Percentiles rank a stretch among this genome's conserved stretches.
Evolutionary conservation across 2,797 vertebrate species (phyloP).

Genomic region (Pangasius krempfi): DNA sequence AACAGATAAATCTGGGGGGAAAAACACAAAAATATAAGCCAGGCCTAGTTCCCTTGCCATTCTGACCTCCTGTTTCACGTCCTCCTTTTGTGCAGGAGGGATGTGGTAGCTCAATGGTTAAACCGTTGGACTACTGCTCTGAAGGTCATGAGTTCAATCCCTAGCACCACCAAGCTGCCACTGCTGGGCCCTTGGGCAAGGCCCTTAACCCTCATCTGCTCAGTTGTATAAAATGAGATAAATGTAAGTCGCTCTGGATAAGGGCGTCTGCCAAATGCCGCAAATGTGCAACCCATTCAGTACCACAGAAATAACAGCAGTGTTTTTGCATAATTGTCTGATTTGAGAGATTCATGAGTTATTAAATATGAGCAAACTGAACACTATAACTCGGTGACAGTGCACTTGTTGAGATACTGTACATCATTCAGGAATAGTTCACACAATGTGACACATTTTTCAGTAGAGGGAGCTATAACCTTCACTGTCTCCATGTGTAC

Average conservation of each 20-base stretch:
- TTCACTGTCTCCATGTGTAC: background rate
- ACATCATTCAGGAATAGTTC: background rate
- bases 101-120: too few relatives aligned
- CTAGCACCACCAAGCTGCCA: too few relatives aligned
- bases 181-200: too few relatives aligned
- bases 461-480: constrained; percentile 23
- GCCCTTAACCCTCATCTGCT: too few relatives aligned
- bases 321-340: background rate
- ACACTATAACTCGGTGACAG: background rate
- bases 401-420: background rate
- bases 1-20: background rate
- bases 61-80: background rate
- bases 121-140: too few relatives aligned
- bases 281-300: background rate
- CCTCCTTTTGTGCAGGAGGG: background rate
- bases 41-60: background rate
- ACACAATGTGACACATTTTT: background rate
- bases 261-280: too few relatives aligned
- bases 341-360: background rate
- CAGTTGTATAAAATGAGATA: too few relatives aligned
- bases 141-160: too few relatives aligned
- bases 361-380: background rate
- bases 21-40: background rate
- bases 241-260: too few relatives aligned
- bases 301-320: background rate